Evolutionary conservation across 2,797 vertebrate genomes (phyloP).

Genomic region (Rhincodon typus): DNA sequence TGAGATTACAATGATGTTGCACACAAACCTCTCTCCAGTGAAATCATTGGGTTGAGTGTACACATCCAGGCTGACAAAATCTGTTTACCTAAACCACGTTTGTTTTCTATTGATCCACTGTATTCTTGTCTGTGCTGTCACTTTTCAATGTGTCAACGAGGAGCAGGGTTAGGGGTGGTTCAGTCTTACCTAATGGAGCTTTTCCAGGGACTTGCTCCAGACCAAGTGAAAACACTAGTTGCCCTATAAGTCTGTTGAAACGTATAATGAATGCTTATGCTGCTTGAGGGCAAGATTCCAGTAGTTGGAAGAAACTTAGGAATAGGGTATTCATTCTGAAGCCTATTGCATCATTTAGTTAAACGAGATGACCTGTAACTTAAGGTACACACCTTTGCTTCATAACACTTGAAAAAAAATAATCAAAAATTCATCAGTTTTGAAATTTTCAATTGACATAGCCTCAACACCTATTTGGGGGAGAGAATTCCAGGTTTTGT

Average conservation of each 20-base stretch:
- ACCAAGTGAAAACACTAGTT: not conserved
- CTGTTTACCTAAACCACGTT: no score
- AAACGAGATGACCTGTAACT: not conserved
- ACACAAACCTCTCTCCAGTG: not conserved
- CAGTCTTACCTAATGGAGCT: not conserved
- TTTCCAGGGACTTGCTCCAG: not conserved
- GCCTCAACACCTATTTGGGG: not conserved
- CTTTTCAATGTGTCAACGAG: not conserved
- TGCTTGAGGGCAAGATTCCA: not conserved
- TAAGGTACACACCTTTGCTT: not conserved
- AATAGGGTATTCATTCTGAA: not conserved
- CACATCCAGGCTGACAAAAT: not conserved
- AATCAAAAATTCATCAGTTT: not conserved
- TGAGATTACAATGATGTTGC: not conserved
- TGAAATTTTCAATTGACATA: not conserved
- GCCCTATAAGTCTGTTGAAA: not conserved
- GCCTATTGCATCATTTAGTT: not conserved
- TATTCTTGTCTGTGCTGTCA: not conserved
- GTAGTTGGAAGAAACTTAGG: not conserved
- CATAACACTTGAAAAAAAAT: no score
- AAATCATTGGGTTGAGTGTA: not conserved
- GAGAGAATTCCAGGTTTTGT: not conserved
- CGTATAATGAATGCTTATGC: not conserved
- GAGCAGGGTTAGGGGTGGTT: no score
- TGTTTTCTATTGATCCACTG: not conserved